A percentile compares a stretch with the other conserved stretches of the same genome.
Evolutionary conservation across 2,888 invertebrate genomes (phyloP).

Genomic region (Acrobasis repandana): DNA sequence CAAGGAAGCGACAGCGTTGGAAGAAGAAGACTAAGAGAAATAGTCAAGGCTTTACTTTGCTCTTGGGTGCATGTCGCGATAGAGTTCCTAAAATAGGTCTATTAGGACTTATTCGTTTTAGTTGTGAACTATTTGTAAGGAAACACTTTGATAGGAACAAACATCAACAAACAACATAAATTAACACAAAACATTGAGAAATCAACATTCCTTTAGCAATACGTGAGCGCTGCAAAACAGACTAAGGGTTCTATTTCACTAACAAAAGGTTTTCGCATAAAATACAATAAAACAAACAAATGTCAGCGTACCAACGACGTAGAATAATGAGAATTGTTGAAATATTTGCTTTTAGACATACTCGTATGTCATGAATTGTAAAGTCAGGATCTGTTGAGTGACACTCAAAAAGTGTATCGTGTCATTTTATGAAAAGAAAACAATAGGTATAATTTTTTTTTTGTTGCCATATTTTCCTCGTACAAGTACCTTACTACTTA

Average conservation of each 20-base stretch:
- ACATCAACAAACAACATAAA: neutral
- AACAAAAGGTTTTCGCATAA: constrained; percentile 9
- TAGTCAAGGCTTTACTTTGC: too few species aligned
- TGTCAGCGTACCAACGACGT: neutral
- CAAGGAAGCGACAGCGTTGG: too few species aligned
- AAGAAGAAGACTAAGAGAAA: too few species aligned
- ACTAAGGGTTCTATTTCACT: neutral
- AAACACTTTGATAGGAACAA: neutral
- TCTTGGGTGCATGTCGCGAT: too few species aligned
- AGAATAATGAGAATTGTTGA: constrained; percentile 1
- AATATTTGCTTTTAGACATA: neutral
- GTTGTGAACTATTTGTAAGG: neutral
- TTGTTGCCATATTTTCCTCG: too few species aligned
- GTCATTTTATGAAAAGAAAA: neutral
- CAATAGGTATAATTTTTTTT: too few species aligned
- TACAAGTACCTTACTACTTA: too few species aligned
- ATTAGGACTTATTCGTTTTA: neutral
- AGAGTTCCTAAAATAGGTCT: neutral
- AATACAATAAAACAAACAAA: constrained; percentile 3
- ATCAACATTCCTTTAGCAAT: neutral
- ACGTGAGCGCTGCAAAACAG: neutral
- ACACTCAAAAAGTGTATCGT: neutral
- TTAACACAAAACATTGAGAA: neutral
- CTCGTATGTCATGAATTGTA: neutral
- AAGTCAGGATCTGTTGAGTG: neutral